phyloP scores from a whole-genome alignment of 2,113 vertebrate species.

The Aplodontia rufa region DNA sequence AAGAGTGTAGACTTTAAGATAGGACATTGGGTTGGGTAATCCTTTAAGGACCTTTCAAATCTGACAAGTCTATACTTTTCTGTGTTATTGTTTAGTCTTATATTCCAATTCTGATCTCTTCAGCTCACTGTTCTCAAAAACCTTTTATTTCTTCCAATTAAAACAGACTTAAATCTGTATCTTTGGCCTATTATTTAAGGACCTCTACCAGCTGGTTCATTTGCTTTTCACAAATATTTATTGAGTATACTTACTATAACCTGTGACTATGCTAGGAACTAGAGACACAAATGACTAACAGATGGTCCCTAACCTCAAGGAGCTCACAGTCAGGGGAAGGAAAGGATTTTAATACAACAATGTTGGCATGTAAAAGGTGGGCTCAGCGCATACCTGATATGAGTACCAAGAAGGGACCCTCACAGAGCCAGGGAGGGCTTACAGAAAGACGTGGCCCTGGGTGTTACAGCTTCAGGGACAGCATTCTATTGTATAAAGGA shows the following conservation, averaged over 20 bases:
- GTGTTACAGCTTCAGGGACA: neutral
- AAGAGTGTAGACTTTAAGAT: neutral
- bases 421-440: neutral
- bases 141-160: neutral
- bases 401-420: neutral
- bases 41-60: conserved; percentile 34
- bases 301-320: neutral
- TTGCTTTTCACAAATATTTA: neutral
- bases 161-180: neutral
- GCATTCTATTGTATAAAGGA: neutral
- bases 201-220: neutral
- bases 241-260: neutral
- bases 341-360: neutral
- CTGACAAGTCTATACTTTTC: conserved; percentile 5
- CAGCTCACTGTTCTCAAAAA: neutral
- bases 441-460: neutral
- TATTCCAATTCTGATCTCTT: neutral
- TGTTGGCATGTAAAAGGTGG: neutral
- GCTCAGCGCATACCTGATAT: fast-evolving
- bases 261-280: neutral
- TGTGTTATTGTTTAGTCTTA: neutral
- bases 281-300: neutral
- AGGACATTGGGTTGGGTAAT: neutral
- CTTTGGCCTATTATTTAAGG: neutral
- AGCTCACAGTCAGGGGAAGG: neutral